These are phyloP conservation scores for Archocentrus centrarchus DNA, from an alignment of 2,113 vertebrate genomes.

Conservation along the genomic window DNA sequence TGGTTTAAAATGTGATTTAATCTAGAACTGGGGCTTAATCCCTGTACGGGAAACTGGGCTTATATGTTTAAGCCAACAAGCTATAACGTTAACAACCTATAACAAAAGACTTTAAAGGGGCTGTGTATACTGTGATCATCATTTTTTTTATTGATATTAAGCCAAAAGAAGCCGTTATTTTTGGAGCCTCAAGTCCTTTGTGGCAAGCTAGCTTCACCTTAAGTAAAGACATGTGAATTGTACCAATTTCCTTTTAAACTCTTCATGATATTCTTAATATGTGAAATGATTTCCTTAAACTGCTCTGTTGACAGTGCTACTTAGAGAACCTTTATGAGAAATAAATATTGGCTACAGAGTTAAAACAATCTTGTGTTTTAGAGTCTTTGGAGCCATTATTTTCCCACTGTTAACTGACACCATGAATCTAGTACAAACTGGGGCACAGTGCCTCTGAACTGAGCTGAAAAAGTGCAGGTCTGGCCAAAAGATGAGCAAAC, in stretches of 20 bases:
- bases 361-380: neutral
- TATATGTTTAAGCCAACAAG: neutral
- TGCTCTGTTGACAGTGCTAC: neutral
- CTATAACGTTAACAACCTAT: no score
- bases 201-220: rapidly evolving
- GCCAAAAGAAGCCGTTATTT: no score
- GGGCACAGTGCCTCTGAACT: neutral
- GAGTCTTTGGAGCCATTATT: neutral
- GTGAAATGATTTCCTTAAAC: no score
- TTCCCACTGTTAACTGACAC: neutral
- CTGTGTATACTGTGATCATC: rapidly evolving
- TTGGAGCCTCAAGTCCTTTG: rapidly evolving
- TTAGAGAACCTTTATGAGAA: neutral
- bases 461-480: conserved; percentile 7
- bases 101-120: neutral
- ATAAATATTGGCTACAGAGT: neutral
- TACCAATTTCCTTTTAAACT: neutral
- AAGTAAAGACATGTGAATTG: neutral
- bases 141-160: rapidly evolving
- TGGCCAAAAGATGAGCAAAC: conserved; percentile 47
- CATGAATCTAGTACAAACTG: neutral
- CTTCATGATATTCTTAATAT: neutral
- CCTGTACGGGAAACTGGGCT: no score
- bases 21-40: no score
- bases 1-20: no score